Conservation (phyloP, 2,113 vertebrate genomes). For the Pardalotus punctatus region DNA sequence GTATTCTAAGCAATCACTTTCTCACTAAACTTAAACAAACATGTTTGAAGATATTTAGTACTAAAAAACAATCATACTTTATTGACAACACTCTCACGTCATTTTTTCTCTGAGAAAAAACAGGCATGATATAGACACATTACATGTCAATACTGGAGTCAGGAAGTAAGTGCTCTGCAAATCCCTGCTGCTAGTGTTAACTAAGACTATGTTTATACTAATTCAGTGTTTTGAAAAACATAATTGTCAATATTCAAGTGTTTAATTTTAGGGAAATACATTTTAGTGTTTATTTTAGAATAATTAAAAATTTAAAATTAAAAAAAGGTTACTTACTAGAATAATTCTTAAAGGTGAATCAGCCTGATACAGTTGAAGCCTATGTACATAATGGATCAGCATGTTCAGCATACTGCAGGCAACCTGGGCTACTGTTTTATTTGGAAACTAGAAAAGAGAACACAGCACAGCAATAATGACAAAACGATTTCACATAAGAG, state of each 20-base stretch:
- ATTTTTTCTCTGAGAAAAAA: background rate
- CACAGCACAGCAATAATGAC: background rate
- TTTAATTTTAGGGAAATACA: background rate
- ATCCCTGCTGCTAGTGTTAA: background rate
- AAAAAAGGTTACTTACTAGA: slow-evolving; percentile 79
- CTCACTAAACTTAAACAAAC: background rate
- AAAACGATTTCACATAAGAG: background rate
- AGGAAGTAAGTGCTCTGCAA: background rate
- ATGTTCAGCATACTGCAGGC: slow-evolving; percentile 95
- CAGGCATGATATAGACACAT: background rate
- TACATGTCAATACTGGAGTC: background rate
- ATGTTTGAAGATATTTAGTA: background rate
- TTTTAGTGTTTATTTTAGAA: background rate
- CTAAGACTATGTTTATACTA: background rate
- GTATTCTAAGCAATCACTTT: background rate
- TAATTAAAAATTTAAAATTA: background rate
- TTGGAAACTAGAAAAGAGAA: slow-evolving; percentile 84
- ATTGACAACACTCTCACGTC: background rate
- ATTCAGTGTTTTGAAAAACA: background rate
- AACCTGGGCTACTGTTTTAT: slow-evolving; percentile 95
- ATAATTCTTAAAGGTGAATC: slow-evolving; percentile 95
- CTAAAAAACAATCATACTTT: background rate
- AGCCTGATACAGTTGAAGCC: slow-evolving; percentile 90
- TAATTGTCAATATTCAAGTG: background rate
- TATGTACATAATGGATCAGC: slow-evolving; percentile 89